Conservation (phyloP, 2,113 vertebrate genomes). For the Egretta garzetta region DNA sequence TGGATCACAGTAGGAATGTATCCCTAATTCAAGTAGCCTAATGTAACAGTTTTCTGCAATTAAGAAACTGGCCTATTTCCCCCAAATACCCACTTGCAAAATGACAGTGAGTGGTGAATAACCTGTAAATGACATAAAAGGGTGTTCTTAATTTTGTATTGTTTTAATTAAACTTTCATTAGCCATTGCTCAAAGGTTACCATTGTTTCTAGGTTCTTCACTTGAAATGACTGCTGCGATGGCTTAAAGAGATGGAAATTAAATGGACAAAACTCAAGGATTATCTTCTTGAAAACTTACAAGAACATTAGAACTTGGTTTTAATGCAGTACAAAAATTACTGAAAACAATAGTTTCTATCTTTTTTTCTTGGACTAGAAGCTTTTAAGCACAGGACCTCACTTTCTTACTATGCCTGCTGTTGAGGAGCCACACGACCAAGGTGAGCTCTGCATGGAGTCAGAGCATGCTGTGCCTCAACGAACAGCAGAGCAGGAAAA, state of each 20-base stretch:
- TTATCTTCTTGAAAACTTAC: not conserved
- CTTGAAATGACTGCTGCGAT: not conserved
- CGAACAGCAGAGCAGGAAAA: not conserved
- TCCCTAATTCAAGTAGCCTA: not conserved
- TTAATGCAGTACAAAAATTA: not conserved
- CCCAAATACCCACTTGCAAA: not conserved
- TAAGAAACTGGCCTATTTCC: not conserved
- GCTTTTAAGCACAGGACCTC: not conserved
- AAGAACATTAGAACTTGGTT: not conserved
- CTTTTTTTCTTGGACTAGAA: not conserved
- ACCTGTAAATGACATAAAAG: not conserved
- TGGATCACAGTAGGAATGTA: not conserved
- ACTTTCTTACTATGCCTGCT: not conserved
- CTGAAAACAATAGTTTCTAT: not conserved
- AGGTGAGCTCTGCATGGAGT: not conserved
- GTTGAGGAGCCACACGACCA: fast-evolving
- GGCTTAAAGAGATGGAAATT: not conserved
- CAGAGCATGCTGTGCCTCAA: not conserved
- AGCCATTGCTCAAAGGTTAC: not conserved
- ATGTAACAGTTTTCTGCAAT: not conserved
- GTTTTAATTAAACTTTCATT: not conserved
- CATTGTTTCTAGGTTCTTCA: not conserved
- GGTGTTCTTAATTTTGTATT: not conserved
- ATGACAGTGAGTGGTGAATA: not conserved
- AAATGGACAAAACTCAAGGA: not conserved